Evolutionary conservation across 2,113 vertebrate species (phyloP).

Genomic region (Cephalophus harveyi): DNA sequence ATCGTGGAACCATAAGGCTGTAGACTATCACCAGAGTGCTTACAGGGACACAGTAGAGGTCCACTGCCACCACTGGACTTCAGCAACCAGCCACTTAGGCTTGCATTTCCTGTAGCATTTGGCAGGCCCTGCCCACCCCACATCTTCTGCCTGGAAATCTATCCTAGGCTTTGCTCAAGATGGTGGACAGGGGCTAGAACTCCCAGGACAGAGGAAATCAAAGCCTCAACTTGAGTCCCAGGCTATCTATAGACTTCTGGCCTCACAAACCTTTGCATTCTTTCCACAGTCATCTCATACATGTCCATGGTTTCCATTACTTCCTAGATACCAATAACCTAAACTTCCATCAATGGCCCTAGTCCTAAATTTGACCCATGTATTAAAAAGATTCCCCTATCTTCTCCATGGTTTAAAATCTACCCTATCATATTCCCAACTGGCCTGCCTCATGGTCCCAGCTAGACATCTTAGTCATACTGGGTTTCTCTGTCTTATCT

Average conservation of each 20-base stretch:
- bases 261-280: not conserved
- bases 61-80: not conserved
- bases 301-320: not conserved
- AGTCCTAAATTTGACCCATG: not conserved
- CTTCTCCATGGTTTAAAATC: not conserved
- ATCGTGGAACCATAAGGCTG: not conserved
- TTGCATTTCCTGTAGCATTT: not conserved
- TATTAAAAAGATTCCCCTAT: not conserved
- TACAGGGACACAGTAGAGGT: not conserved
- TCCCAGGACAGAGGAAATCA: not conserved
- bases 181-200: not conserved
- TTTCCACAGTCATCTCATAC: not conserved
- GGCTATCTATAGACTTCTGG: not conserved
- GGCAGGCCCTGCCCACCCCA: not conserved
- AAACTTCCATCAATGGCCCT: not conserved
- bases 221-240: not conserved
- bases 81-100: not conserved
- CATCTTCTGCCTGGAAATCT: not conserved
- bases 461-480: not conserved
- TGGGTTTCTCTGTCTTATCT: not conserved
- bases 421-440: not conserved
- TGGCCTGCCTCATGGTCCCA: not conserved
- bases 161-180: not conserved
- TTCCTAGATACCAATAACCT: not conserved
- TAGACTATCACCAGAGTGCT: not conserved